Evolutionary conservation across 2,113 vertebrate species (phyloP), one percentile per base, ranked within the genome.

Genomic region (Cinclus mexicanus): DNA sequence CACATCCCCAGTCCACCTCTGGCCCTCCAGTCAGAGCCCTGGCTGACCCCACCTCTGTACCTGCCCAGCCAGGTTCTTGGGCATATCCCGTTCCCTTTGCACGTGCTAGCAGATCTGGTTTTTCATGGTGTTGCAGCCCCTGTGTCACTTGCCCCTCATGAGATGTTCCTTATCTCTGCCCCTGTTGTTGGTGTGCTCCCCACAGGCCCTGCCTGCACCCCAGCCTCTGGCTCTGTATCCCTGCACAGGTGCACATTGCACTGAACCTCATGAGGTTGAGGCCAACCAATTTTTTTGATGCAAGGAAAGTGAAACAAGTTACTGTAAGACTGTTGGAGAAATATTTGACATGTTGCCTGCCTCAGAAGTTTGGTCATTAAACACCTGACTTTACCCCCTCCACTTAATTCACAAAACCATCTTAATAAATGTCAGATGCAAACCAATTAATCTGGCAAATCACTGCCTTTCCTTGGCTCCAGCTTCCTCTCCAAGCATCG

Each of bases 251-350:
- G 41, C 37, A 59, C 1, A 0, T 14, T 63, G 42, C 39, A 24
- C 28, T 2, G 0, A 35, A 77, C 24, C 16, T 18, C 1, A 1
- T 1, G 6, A 74, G 28, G 12, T 0, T 59, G 33, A 68, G 39
- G 22, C 33, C 47, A n/a, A 20, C 14, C 14, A 59, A 24, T 11
- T 17, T 2, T 55, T 55, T 4, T 77, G 68, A 86, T 49, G 41
- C 35, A 77, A 80, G 46, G 64, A 82, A 90, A 76, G 49, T 44
- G 28, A 90, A 93, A 92, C 11, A 55, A 82, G 70, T 79, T 90
- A 87, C 83, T 81, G 26, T 87, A 87, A 88, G 57, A 61, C 15
- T 12, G 4, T 1, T 94, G 85, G 59, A 84, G 60, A 82, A 92
- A 87, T 79, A n/a, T 75, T 84, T 70, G 28, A 94, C 33, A 16